These are phyloP conservation scores for Dendrolimus kikuchii DNA, from an alignment of 1,140 invertebrate species.

Conservation along the genomic window DNA sequence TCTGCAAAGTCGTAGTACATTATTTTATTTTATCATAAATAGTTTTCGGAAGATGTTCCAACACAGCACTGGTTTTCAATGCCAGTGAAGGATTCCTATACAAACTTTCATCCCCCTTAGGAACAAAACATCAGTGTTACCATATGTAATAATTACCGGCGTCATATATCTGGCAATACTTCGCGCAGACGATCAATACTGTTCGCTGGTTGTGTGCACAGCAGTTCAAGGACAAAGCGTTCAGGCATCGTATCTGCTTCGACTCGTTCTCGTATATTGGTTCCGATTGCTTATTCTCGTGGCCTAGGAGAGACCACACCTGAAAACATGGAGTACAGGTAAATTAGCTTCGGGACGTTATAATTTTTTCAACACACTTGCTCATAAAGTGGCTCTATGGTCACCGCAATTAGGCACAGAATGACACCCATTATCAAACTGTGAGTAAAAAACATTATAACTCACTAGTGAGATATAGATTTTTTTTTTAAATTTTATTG, in stretches of 20 bases:
- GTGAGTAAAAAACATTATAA: no score
- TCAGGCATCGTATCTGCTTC: slow-evolving; percentile 95
- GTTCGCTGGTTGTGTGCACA: slow-evolving; percentile 97
- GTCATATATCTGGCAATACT: slow-evolving; percentile 96
- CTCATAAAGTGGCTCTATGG: no score
- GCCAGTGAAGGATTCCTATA: no score
- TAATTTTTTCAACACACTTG: no score
- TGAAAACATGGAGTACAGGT: slow-evolving; percentile 17
- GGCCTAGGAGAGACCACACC: slow-evolving; percentile 94
- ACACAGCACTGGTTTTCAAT: no score
- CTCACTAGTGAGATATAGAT: no score
- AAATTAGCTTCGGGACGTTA: neutral
- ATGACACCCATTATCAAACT: no score
- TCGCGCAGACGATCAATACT: slow-evolving; percentile 95
- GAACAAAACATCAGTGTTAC: neutral
- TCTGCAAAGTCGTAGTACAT: no score
- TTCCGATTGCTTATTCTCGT: slow-evolving; percentile 89
- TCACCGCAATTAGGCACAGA: no score
- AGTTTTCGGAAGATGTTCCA: no score
- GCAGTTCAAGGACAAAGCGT: slow-evolving; percentile 94
- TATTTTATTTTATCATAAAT: no score
- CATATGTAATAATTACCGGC: slow-evolving; percentile 65
- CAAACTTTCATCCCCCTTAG: neutral
- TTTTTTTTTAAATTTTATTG: no score
- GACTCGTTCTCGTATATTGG: slow-evolving; percentile 98